phyloP scores from a whole-genome alignment of 2,888 invertebrate species.

The Parascotia fuliginaria region DNA sequence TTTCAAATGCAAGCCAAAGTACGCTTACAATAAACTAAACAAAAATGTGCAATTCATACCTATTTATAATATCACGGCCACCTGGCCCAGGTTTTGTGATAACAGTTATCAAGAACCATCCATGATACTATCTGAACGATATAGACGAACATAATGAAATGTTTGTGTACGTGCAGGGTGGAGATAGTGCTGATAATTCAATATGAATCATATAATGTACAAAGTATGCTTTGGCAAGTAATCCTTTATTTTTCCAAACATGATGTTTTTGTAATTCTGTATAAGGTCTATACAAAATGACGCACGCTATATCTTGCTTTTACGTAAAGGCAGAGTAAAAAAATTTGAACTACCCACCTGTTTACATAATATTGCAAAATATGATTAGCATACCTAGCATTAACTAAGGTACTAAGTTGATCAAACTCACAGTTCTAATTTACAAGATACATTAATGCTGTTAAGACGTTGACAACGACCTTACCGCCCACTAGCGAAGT shows the following conservation, averaged over 20 bases:
- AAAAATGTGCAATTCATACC: too few relatives aligned
- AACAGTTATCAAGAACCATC: neutral
- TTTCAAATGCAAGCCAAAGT: too few relatives aligned
- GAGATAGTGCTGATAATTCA: neutral
- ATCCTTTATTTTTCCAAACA: neutral
- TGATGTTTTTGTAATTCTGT: too few relatives aligned
- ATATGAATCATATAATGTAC: neutral
- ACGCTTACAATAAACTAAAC: too few relatives aligned
- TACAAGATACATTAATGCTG: neutral
- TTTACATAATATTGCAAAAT: neutral
- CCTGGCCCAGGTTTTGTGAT: neutral
- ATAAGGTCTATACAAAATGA: too few relatives aligned
- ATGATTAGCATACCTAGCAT: neutral
- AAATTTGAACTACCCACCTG: neutral
- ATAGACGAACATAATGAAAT: neutral
- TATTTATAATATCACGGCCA: neutral
- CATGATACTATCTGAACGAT: conserved; percentile 1
- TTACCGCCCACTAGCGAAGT: too few relatives aligned
- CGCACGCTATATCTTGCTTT: neutral
- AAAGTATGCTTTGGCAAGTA: neutral
- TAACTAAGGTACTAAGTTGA: neutral
- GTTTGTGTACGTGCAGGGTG: conserved; percentile 1
- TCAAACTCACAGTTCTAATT: neutral
- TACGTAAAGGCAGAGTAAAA: neutral
- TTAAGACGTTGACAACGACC: too few relatives aligned